Percentiles rank a stretch among this genome's conserved stretches.
These are phyloP conservation scores for Aethes cnicana DNA, from an alignment of 2,888 invertebrate genomes.

Conservation along the genomic window DNA sequence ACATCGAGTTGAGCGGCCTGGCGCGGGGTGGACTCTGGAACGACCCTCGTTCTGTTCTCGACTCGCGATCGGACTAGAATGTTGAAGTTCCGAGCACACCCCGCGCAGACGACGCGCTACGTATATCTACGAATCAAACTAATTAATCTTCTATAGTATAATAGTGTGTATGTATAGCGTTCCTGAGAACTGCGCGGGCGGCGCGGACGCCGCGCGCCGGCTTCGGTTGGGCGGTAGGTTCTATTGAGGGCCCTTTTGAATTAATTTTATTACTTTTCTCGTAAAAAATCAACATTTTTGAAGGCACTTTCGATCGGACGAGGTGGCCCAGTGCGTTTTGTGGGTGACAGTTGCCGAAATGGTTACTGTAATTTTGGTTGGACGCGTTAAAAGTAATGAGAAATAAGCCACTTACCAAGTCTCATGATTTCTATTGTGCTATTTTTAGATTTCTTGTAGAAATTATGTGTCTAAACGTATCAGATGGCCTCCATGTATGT, in stretches of 20 bases:
- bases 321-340: constrained; percentile 93
- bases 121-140: constrained; percentile 81
- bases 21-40: constrained; percentile 17
- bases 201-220: constrained; percentile 66
- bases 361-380: constrained; percentile 45
- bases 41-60: constrained; percentile 1
- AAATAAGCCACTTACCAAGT: too few species aligned
- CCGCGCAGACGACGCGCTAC: constrained; percentile 62
- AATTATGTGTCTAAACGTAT: too few species aligned
- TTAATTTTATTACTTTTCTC: constrained; percentile 87
- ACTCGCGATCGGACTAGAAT: too few species aligned
- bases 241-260: constrained; percentile 94
- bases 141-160: constrained; percentile 82
- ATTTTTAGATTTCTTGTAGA: too few species aligned
- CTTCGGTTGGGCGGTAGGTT: constrained; percentile 88
- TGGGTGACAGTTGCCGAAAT: constrained; percentile 64
- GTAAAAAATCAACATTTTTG: constrained; percentile 93
- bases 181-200: constrained; percentile 57
- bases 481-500: too few species aligned
- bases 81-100: too few species aligned
- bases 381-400: constrained; percentile 1
- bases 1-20: constrained; percentile 69
- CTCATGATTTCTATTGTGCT: too few species aligned
- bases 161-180: constrained; percentile 77
- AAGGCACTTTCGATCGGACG: constrained; percentile 98